Base-by-base conservation (phyloP, 2,113 vertebrate genomes). In the Hippocampus zosterae region DNA sequence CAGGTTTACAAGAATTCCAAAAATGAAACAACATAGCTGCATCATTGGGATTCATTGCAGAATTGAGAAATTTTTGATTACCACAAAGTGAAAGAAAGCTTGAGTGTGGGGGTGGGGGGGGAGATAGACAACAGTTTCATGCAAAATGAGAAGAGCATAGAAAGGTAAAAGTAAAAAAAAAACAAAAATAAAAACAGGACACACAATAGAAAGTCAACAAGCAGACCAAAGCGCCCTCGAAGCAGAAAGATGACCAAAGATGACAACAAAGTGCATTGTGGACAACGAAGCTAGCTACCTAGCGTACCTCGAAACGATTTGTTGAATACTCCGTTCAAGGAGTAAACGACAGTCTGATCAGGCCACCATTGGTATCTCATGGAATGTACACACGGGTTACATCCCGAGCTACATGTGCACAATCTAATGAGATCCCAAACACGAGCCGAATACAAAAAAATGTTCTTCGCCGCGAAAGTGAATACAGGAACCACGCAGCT, bases 211-310 rank as follows among this genome's bases (percentile, higher is more conserved):
- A 87, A 77, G 93, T 89, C 92, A 94, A 93, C 93, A 94, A 83
- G 89, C 93, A 91, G 92, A 94, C 91, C 91, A 90, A 92, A 91
- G 92, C 93, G 93, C 78, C 21, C 21, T 23, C 4, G 89, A 88
- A 88, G 78, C 68, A 79, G 82, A 72, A 81, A 85, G 82, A 74
- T 72, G 12, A 70, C 63, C 69, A 46, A 29, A 65, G 48, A 76
- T 53, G 65, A 37, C 80, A 63, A 80, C 73, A 56, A n/a, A 70
- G 60, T 72, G 80, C 83, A 86, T 77, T 79, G 74, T 44, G 41
- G 60, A 69, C 52, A 41, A 8, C 21, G 48, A 5, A 57, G 63
- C 69, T 42, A 57, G 63, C 69, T 42, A 60, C 42, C 25, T 56
- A 21, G 18, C 67, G 41, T 37, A 53, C 29, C 29, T n/a, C 13